Evolutionary conservation across 2,797 vertebrate genomes (phyloP).

Genomic region (Spizella passerina): DNA sequence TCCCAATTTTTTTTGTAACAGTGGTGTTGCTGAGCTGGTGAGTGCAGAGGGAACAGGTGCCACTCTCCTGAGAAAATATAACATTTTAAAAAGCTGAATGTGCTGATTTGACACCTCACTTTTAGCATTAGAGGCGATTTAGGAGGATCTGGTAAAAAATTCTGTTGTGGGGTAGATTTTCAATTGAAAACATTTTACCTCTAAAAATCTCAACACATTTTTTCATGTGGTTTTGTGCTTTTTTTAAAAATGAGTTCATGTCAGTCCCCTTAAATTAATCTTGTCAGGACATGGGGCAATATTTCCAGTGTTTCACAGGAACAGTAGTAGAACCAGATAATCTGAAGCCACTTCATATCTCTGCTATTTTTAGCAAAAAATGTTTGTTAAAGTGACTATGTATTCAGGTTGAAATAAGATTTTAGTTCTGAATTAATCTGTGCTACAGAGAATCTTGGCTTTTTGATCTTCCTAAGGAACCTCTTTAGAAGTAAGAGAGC

Average conservation of each 20-base stretch:
- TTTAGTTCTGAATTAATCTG: slow-evolving; percentile 15
- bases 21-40: not conserved
- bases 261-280: not conserved
- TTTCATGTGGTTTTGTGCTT: not conserved
- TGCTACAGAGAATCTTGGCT: not conserved
- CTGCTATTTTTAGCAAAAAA: not conserved
- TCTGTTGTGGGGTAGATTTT: not conserved
- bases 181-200: not conserved
- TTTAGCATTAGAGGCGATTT: not conserved
- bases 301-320: not conserved
- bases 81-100: not conserved
- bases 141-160: not conserved
- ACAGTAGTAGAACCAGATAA: not conserved
- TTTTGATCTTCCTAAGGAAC: slow-evolving; percentile 28
- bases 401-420: not conserved
- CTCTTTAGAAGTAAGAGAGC: not conserved
- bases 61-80: rapidly evolving
- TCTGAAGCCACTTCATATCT: not conserved
- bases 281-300: not conserved
- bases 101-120: not conserved
- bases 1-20: not conserved
- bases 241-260: not conserved
- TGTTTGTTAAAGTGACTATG: not conserved
- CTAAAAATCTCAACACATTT: not conserved
- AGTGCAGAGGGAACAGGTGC: rapidly evolving